Evolutionary conservation across 1,140 invertebrate species (phyloP), one percentile per base, ranked within the genome.

Genomic region (Camponotus vicinus): DNA sequence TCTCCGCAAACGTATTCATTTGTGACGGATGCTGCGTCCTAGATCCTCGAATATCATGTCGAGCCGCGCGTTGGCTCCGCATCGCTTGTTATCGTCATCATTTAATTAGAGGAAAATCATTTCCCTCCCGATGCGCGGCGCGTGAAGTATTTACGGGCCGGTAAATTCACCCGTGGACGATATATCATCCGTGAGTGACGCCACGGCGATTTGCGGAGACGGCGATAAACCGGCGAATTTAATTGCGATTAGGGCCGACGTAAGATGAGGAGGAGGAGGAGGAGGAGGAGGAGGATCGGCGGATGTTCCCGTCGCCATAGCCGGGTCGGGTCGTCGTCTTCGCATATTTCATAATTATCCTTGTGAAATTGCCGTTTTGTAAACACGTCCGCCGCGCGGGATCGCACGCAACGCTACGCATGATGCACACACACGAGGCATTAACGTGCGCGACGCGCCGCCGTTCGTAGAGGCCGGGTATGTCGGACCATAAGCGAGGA

Each of bases 401-500:
- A 18, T 13, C 37, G 55, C 79, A 73, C 79, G 79, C 79, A 83
- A 82, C 52, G 66, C 79, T 7, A 83, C 79, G 79, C 69, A 83
- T 73, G 79, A 83, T 83, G 79, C 79, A 73, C 79, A 83, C 40
- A 52, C 49, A 6, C 27, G 69, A 37, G 52, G 66, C 87, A 89
- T 89, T 89, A 89, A 89, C 57, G 84, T 86, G 63, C 87, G 88
- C 85, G 88, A 77, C 52, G 88, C 32, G 8, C 9, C 42, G 42
- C 42, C 42, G 42, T 45, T 86, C 80, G 91, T 87, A 76, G 59
- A 64, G 66, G 91, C 91, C 88, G 86, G 89, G 87, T 92, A 91
- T 90, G 92, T 91, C 92, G 92, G 91, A 83, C 93, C 93, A 94
- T 94, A 94, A 94, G 92, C 86, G 93, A 88, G 88, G 88, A 93